These are phyloP conservation scores for Rhagonycha fulva DNA, from an alignment of 2,888 invertebrate genomes.

Conservation along the genomic window DNA sequence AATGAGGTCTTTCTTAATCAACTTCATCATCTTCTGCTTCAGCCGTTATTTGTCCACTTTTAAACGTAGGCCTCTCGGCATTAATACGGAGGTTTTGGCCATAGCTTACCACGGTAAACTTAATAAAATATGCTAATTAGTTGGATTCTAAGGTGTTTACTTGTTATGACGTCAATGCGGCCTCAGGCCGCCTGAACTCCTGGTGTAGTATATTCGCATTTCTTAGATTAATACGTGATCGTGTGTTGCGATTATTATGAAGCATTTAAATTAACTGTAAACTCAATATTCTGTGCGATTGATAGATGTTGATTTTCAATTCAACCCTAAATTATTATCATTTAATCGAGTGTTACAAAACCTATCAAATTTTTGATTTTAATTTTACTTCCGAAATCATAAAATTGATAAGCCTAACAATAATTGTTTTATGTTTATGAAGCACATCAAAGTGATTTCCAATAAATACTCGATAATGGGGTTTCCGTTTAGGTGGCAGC, in stretches of 20 bases:
- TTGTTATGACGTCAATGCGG: too few species aligned
- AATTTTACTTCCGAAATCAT: neutral
- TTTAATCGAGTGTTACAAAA: neutral
- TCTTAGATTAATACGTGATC: neutral
- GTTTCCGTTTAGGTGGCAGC: constrained; percentile 15
- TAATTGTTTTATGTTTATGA: neutral
- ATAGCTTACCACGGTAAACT: too few species aligned
- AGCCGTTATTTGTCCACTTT: too few species aligned
- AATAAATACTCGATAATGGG: constrained; percentile 16
- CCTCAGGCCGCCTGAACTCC: neutral
- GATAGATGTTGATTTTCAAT: neutral
- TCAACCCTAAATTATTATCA: neutral
- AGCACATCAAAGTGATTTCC: neutral
- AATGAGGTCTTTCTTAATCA: too few species aligned
- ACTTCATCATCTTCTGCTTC: too few species aligned
- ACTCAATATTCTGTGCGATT: neutral
- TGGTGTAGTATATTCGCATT: neutral
- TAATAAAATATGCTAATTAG: too few species aligned
- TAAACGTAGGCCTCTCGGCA: too few species aligned
- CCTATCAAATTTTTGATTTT: neutral
- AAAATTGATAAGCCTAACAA: neutral
- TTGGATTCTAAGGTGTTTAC: too few species aligned
- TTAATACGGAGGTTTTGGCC: too few species aligned
- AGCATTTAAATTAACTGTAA: neutral
- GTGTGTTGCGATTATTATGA: neutral